phyloP scores from a whole-genome alignment of 2,113 vertebrate genomes.

The Calyptommatus sinebrachiatus region DNA sequence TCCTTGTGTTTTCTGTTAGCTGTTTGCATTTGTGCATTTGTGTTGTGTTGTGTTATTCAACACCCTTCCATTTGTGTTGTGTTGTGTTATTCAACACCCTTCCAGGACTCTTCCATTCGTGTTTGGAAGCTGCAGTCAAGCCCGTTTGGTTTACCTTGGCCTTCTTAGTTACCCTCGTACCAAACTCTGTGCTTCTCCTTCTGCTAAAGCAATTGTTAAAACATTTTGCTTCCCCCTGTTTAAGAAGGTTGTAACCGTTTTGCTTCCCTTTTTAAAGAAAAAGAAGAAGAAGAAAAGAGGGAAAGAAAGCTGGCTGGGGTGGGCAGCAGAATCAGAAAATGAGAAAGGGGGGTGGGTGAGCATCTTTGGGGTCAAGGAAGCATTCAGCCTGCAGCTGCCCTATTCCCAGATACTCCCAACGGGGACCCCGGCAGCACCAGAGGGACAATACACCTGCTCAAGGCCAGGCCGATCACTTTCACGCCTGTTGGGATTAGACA shows the following conservation, averaged over 20 bases:
- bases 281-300: background rate
- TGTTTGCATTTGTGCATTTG: no score
- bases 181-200: slow-evolving; percentile 56
- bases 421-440: slow-evolving; percentile 59
- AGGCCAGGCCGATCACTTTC: slow-evolving; percentile 75
- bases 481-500: slow-evolving; percentile 88
- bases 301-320: slow-evolving; percentile 38
- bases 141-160: slow-evolving; percentile 36
- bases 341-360: slow-evolving; percentile 9
- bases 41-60: no score
- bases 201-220: slow-evolving; percentile 56
- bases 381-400: slow-evolving; percentile 73
- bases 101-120: no score
- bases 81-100: no score
- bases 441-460: slow-evolving; percentile 68
- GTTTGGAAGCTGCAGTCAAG: slow-evolving; percentile 62
- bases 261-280: slow-evolving; percentile 42
- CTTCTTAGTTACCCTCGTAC: slow-evolving; percentile 47
- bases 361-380: slow-evolving; percentile 56
- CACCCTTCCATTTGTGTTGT: no score
- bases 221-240: slow-evolving; percentile 69
- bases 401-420: slow-evolving; percentile 60
- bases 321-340: slow-evolving; percentile 48
- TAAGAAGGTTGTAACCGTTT: slow-evolving; percentile 63
- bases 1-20: no score